Evolutionary conservation across 2,113 vertebrate genomes (phyloP), one percentile per base, ranked within the genome.

Genomic region (Eclectus roratus): DNA sequence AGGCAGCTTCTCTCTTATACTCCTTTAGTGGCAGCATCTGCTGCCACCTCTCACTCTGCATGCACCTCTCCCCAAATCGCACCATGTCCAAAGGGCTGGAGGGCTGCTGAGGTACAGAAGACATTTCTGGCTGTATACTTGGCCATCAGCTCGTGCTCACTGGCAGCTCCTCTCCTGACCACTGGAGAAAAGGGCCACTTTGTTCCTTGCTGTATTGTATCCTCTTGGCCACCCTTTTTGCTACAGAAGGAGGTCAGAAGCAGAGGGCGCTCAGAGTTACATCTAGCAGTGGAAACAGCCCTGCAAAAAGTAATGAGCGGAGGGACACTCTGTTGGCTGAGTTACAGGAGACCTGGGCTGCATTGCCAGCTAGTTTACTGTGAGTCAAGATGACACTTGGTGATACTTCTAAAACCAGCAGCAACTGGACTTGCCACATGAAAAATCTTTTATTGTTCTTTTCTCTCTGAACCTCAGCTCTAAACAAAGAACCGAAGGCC

Each of bases 1-100:
- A 33, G 9, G 17, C 0, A 0, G 27, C 18, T 46, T 44, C 33
- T 69, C 46, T 37, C 39, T 71, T 41, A 9, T 6, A 4, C 1
- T 61, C 24, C 46, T 66, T 63, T 15, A 60, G 14, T 44, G 10
- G 2, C 35, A 52, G 3, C 17, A 39, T 17, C 37, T 50, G 47
- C 49, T 4, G 3, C 20, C n/a, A 10, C n/a, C 33, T 72, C 69
- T 43, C 53, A 43, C 33, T 33, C 46, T 0, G 2, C 55, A 17
- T 1, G 2, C 2, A 5, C n/a, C 24, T 63, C 24, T 9, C 20
- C 20, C 25, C 44, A 43, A 14, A n/a, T 35, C 60, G 31, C 5
- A 2, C 28, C 0, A 0, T 17, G 6, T 14, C 61, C 41, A 41
- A 85, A 66, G 52, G 28, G 4, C 76, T 79, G 29, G 71, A n/a